These are phyloP conservation scores for Geotrupes spiniger DNA, from an alignment of 2,888 invertebrate species.

Conservation along the genomic window DNA sequence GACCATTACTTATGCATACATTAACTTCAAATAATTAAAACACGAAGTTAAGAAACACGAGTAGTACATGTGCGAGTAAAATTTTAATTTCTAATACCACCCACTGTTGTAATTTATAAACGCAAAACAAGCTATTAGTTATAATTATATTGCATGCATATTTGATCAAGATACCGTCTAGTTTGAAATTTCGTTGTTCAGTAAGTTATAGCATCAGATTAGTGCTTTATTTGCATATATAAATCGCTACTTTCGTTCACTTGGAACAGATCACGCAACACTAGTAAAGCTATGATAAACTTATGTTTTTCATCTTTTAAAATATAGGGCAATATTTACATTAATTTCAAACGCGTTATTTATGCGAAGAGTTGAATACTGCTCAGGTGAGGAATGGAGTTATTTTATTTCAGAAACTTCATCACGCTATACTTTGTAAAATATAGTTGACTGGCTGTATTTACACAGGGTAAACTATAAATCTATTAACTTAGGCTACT, in stretches of 20 bases:
- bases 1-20: too few relatives aligned
- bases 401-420: too few relatives aligned
- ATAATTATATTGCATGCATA: constrained; percentile 48
- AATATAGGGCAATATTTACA: constrained; percentile 23
- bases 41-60: constrained; percentile 13
- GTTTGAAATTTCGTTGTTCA: constrained; percentile 47
- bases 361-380: constrained; percentile 2
- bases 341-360: constrained; percentile 20
- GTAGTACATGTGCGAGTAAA: neutral
- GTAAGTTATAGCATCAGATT: constrained; percentile 50
- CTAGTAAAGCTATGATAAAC: constrained; percentile 41
- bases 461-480: too few relatives aligned
- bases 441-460: too few relatives aligned
- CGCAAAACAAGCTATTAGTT: constrained; percentile 48
- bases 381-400: constrained; percentile 1
- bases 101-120: constrained; percentile 31
- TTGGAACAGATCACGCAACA: constrained; percentile 37
- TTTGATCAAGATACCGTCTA: constrained; percentile 41
- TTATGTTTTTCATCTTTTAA: constrained; percentile 33
- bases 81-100: constrained; percentile 25
- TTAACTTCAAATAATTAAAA: neutral
- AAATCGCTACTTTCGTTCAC: constrained; percentile 34
- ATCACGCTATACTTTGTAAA: too few relatives aligned
- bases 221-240: constrained; percentile 46
- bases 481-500: too few relatives aligned